These are phyloP conservation scores for Cydia strobilella DNA, from an alignment of 1,140 invertebrate species.

Conservation along the genomic window DNA sequence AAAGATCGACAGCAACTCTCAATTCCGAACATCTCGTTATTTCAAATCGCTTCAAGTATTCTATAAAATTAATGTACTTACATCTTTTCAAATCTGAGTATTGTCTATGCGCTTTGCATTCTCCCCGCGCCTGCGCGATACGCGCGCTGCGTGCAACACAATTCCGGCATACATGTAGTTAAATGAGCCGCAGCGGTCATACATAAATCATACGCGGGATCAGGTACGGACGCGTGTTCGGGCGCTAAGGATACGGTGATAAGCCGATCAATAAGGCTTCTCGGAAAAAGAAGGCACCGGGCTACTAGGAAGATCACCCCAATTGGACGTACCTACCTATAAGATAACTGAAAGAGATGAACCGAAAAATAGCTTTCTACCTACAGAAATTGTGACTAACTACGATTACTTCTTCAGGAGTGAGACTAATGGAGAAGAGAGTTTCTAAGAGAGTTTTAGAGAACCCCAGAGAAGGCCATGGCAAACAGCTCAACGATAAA, in stretches of 20 bases:
- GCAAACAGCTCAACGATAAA: no score
- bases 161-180: slow-evolving; percentile 31
- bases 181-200: slow-evolving; percentile 28
- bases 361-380: background rate
- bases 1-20: slow-evolving; percentile 1
- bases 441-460: no score
- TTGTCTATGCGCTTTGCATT: slow-evolving; percentile 4
- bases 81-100: background rate
- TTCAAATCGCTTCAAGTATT: background rate
- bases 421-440: no score
- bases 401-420: no score
- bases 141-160: slow-evolving; percentile 22
- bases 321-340: background rate
- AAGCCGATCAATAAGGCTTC: background rate
- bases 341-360: background rate
- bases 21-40: background rate
- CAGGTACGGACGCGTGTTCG: background rate
- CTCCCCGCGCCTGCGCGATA: slow-evolving; percentile 27
- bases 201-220: slow-evolving; percentile 29
- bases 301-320: background rate
- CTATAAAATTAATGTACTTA: background rate
- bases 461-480: no score
- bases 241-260: background rate
- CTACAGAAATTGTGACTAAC: no score
- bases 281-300: background rate